Evolutionary conservation across 2,113 vertebrate species (phyloP).

Genomic region (Kryptolebias marmoratus): DNA sequence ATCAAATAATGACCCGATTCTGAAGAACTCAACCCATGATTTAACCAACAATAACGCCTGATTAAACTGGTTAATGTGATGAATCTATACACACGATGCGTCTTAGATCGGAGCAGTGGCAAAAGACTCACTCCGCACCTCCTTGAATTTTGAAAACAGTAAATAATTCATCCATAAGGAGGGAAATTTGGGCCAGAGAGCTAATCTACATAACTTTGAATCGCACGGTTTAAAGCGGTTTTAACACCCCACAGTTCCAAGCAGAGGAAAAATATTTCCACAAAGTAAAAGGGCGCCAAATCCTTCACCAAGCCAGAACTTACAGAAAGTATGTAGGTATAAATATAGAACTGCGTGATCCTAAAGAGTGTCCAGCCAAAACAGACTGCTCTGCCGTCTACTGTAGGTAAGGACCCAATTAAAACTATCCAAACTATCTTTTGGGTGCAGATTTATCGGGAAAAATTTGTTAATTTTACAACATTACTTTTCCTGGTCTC

Average conservation of each 20-base stretch:
- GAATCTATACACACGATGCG: background rate
- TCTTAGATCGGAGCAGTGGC: constrained; percentile 7
- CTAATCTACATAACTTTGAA: constrained; percentile 45
- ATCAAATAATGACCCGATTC: no score
- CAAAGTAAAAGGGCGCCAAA: background rate
- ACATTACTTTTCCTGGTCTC: background rate
- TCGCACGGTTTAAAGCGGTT: constrained; percentile 4
- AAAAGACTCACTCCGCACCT: constrained; percentile 12
- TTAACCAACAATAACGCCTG: background rate
- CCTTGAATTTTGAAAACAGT: constrained; percentile 59
- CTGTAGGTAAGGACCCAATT: background rate
- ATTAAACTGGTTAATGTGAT: background rate
- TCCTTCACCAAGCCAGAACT: no score
- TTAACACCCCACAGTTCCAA: constrained; percentile 4
- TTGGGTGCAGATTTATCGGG: background rate
- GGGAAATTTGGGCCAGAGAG: constrained; percentile 39
- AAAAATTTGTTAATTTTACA: no score
- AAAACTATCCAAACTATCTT: background rate
- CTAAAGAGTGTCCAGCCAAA: background rate
- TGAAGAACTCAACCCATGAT: no score
- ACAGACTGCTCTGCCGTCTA: no score
- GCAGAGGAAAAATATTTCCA: background rate
- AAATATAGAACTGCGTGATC: background rate
- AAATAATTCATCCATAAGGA: constrained; percentile 61
- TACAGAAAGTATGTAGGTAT: background rate